Percentiles rank a stretch among this genome's conserved stretches.
Conservation (phyloP, 2,888 invertebrate genomes). For the Philaethria dido region DNA sequence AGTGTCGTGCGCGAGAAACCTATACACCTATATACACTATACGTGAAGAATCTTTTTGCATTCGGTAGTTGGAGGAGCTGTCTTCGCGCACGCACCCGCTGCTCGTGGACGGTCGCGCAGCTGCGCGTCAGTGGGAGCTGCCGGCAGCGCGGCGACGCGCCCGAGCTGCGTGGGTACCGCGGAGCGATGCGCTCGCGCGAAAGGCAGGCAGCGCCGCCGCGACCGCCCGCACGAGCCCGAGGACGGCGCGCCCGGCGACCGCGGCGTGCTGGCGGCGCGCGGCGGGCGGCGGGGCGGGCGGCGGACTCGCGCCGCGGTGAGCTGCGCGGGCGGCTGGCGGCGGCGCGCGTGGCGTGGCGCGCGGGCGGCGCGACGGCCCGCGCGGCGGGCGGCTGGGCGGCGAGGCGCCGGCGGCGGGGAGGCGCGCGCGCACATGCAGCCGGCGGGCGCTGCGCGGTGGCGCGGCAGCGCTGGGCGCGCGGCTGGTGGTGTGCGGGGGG, state of each 20-base stretch:
- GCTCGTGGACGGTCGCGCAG: slow-evolving; percentile 90
- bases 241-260: slow-evolving; percentile 85
- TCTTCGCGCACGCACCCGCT: slow-evolving; percentile 89
- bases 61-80: slow-evolving; percentile 63
- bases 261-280: slow-evolving; percentile 60
- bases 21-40: background rate
- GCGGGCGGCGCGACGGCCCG: slow-evolving; percentile 81
- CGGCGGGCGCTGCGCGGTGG: slow-evolving; percentile 89
- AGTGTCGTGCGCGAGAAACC: too few relatives aligned
- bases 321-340: slow-evolving; percentile 51
- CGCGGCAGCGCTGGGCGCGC: slow-evolving; percentile 87
- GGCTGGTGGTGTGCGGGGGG: slow-evolving; percentile 90
- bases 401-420: slow-evolving; percentile 81
- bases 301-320: slow-evolving; percentile 51
- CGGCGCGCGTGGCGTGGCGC: slow-evolving; percentile 52
- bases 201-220: slow-evolving; percentile 58
- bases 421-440: slow-evolving; percentile 79
- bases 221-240: slow-evolving; percentile 80
- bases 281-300: slow-evolving; percentile 47
- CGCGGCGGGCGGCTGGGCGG: slow-evolving; percentile 87
- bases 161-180: slow-evolving; percentile 90
- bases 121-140: slow-evolving; percentile 90
- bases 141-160: slow-evolving; percentile 87
- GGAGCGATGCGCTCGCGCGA: slow-evolving; percentile 50
- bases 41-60: background rate